Evolutionary conservation across 2,797 vertebrate genomes (phyloP), one percentile per base, ranked within the genome.

Genomic region (Melanotaenia pygmaea): DNA sequence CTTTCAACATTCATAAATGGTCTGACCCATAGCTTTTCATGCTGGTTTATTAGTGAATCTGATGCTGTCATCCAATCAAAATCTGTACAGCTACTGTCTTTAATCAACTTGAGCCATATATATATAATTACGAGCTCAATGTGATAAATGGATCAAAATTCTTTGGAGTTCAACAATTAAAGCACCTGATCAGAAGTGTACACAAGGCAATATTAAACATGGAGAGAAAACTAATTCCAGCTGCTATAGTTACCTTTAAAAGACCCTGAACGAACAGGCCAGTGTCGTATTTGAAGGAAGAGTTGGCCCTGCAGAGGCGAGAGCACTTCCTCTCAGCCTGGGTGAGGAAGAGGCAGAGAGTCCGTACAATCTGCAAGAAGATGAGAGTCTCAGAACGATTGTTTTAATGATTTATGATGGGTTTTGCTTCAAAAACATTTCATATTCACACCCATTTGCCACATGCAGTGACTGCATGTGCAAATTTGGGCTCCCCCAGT

Each of bases 221-320:
- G 45, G 20, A 53, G 56, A 47, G 43, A 20, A 47, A 7, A 14
- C 40, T 7, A 20, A 47, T 47, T 47, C 43, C 6, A 47, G 43
- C 43, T 20, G 18, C 43, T 30, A 30, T 8, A 61, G 70, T 38
- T 96, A 98, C 98, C 96, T 99, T 99, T 32, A 99, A 96, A 64
- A 99, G 94, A 37, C 98, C 98, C 93, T 99, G 98, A 59, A 99
- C 97, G 86, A 99, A 99, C 47, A 99, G 95, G 54, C 98, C 98
- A 0, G 97, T 97, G 84, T 99, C 97, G 0, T 99, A 99, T 83
- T 96, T 97, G 91, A 98, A 98, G 40, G 96, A 96, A 16, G 95
- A 94, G 72, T 96, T 94, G 18, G 91, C 89, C 83, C 93, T 95
- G 89, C 97, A 99, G 43, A 99, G 95, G 43, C 98, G 96, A 69